phyloP scores from a whole-genome alignment of 2,888 invertebrate species.

The Neoaliturus tenellus region DNA sequence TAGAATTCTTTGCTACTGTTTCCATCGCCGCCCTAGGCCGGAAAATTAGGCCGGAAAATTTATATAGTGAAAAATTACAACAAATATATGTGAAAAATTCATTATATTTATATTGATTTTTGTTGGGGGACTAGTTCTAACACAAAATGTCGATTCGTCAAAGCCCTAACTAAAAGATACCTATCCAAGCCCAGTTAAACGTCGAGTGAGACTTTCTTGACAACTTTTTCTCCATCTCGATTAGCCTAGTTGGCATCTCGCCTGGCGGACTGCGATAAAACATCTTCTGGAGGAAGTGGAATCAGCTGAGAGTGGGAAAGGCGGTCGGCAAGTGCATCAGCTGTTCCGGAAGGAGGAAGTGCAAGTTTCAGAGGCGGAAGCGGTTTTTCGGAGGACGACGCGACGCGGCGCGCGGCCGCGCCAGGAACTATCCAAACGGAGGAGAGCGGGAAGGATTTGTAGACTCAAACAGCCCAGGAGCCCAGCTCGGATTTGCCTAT shows the following conservation, averaged over 20 bases:
- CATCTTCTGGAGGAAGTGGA: neutral
- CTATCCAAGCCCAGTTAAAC: neutral
- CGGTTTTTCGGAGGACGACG: neutral
- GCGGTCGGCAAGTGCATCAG: neutral
- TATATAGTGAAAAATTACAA: no score
- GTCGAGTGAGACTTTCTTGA: neutral
- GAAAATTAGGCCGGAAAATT: no score
- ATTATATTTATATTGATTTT: no score
- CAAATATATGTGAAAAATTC: no score
- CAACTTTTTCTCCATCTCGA: neutral
- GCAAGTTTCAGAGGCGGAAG: neutral
- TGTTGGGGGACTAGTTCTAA: no score
- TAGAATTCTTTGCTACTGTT: no score
- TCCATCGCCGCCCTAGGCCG: no score
- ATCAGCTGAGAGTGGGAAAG: neutral
- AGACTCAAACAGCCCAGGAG: neutral
- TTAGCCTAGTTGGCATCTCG: neutral
- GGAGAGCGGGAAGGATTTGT: neutral
- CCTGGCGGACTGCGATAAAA: neutral
- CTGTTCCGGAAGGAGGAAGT: conserved; percentile 20
- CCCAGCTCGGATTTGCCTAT: neutral
- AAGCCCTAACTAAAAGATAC: no score
- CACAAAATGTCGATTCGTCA: no score
- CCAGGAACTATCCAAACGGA: neutral
- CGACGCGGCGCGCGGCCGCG: neutral